Evolutionary conservation across 64 coral and sea anemone species (phyloP).

Genomic region (Acropora tenuis): DNA sequence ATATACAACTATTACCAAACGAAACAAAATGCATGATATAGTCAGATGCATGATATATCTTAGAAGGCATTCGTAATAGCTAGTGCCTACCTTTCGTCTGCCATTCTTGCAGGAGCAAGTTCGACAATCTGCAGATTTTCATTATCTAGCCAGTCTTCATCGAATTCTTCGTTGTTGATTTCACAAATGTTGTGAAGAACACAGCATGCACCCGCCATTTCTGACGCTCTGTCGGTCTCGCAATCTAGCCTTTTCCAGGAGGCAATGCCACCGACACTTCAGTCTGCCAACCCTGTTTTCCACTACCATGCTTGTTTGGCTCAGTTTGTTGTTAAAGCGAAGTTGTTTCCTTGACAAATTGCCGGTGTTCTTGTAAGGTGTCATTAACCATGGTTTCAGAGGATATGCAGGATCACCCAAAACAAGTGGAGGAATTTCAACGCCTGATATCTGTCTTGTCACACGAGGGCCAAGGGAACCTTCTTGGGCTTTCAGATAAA

Average conservation of each 20-base stretch:
- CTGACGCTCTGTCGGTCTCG: conserved; percentile 3
- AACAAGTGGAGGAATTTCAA: neutral
- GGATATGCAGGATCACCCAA: neutral
- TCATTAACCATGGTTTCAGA: neutral
- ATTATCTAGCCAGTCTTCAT: conserved; percentile 18
- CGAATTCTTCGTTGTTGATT: neutral
- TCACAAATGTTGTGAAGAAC: conserved; percentile 16
- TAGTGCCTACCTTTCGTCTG: conserved; percentile 6
- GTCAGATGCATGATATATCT: neutral
- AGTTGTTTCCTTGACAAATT: neutral
- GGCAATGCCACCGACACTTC: conserved; percentile 21
- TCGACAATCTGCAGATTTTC: conserved; percentile 15
- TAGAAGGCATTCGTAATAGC: neutral
- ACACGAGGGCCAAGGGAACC: conserved; percentile 16
- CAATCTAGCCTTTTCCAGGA: conserved; percentile 29
- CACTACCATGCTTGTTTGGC: neutral
- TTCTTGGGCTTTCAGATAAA: conserved; percentile 11
- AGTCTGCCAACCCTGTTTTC: conserved; percentile 20
- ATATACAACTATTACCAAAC: conserved; percentile 13
- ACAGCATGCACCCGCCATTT: conserved; percentile 25
- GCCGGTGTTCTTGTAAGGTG: neutral
- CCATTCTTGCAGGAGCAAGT: conserved; percentile 25
- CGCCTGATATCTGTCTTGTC: conserved; percentile 4
- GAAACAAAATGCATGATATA: conserved; percentile 7
- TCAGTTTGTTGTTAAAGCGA: neutral